Evolutionary conservation across 2,888 invertebrate genomes (phyloP).

Genomic region (Luffia ferchaultella): DNA sequence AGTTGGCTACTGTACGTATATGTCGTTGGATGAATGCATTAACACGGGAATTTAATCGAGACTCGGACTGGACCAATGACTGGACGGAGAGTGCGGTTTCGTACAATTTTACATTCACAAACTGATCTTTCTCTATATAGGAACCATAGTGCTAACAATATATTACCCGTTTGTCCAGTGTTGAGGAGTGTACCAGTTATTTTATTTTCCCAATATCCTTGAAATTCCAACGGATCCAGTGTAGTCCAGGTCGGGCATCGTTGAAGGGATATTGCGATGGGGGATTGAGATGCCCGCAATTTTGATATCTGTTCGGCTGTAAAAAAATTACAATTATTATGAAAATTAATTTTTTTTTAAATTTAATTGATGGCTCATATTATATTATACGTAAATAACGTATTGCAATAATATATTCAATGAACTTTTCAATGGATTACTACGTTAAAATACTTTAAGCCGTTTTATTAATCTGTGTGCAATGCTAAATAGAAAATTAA

Average conservation of each 20-base stretch:
- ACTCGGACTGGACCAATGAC: too few relatives aligned
- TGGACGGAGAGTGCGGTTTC: too few relatives aligned
- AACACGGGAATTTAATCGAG: too few relatives aligned
- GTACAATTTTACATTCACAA: too few relatives aligned
- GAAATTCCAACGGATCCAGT: constrained; percentile 65
- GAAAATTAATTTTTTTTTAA: not conserved
- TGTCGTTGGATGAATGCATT: too few relatives aligned
- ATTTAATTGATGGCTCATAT: not conserved
- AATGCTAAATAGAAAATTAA: too few relatives aligned
- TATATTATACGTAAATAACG: not conserved
- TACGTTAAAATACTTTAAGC: too few relatives aligned
- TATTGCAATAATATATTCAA: not conserved
- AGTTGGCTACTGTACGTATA: too few relatives aligned
- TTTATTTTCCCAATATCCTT: constrained; percentile 67
- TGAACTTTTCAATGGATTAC: too few relatives aligned
- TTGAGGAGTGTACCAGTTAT: constrained; percentile 68
- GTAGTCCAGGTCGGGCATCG: constrained; percentile 53
- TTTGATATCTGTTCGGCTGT: constrained; percentile 54
- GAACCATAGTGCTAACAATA: too few relatives aligned
- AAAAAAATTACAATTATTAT: constrained; percentile 10
- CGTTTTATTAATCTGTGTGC: too few relatives aligned
- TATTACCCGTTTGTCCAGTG: constrained; percentile 72
- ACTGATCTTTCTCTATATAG: too few relatives aligned
- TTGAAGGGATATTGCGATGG: constrained; percentile 63
- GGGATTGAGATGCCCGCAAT: constrained; percentile 66